phyloP scores from a whole-genome alignment of 2,888 invertebrate species.

The Mythimna albipuncta region DNA sequence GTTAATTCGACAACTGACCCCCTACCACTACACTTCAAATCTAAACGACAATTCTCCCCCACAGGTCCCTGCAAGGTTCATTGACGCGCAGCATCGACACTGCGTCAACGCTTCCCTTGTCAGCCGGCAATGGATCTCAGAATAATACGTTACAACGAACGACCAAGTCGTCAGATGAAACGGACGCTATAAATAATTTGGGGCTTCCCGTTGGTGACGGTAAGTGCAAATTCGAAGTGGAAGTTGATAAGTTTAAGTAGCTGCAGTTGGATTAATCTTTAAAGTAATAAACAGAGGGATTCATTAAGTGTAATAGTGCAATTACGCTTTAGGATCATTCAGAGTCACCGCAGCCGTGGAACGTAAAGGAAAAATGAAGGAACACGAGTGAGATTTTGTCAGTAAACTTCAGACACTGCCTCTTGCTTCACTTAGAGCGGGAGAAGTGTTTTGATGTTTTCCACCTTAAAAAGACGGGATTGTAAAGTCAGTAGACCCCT shows the following conservation, averaged over 20 bases:
- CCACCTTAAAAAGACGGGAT: no score
- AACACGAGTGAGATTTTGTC: no score
- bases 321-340: no score
- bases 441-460: no score
- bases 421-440: no score
- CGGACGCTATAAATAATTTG: slow-evolving; percentile 85
- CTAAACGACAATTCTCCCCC: slow-evolving; percentile 16
- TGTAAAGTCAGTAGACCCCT: no score
- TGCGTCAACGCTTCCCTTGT: slow-evolving; percentile 84
- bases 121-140: slow-evolving; percentile 83
- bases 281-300: neutral
- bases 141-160: slow-evolving; percentile 86
- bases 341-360: neutral
- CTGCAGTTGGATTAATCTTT: slow-evolving; percentile 12
- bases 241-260: slow-evolving; percentile 29
- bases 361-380: no score
- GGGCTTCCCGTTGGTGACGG: slow-evolving; percentile 83
- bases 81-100: slow-evolving; percentile 88
- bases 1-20: slow-evolving; percentile 46
- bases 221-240: slow-evolving; percentile 55
- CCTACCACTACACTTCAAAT: slow-evolving; percentile 11
- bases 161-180: slow-evolving; percentile 80
- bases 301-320: neutral
- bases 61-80: slow-evolving; percentile 86
- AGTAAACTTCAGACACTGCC: no score